A percentile compares a stretch with the other conserved stretches of the same genome.
phyloP scores from a whole-genome alignment of 2,113 vertebrate genomes.

The Rafetus swinhoei region DNA sequence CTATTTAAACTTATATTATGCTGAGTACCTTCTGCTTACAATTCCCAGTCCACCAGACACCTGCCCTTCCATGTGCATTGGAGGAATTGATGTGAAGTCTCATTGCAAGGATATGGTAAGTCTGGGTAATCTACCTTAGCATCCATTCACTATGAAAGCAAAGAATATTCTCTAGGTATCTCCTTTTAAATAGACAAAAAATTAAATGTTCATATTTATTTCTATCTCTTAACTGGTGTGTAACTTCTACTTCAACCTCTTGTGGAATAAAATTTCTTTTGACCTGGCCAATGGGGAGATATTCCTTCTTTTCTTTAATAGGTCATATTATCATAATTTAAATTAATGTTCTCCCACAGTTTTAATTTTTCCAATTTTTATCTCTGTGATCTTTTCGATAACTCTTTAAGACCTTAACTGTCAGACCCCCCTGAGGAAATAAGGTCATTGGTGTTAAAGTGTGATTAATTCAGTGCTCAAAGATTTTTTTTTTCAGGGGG shows the following conservation, averaged over 20 bases:
- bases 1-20: background rate
- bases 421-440: conserved; percentile 8
- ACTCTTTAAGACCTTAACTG: conserved; percentile 1
- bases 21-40: background rate
- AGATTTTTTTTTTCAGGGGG: background rate
- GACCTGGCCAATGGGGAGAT: conserved; percentile 25
- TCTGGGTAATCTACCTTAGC: background rate
- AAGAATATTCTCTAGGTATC: background rate
- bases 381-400: conserved; percentile 37
- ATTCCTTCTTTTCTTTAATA: conserved; percentile 59
- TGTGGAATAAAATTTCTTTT: conserved; percentile 9
- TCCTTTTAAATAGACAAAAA: conserved; percentile 11
- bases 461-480: background rate
- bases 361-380: conserved; percentile 47
- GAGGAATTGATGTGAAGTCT: background rate
- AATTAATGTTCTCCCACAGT: conserved; percentile 19
- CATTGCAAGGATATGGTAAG: background rate
- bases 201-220: background rate
- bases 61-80: background rate
- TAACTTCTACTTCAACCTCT: background rate
- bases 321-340: conserved; percentile 69
- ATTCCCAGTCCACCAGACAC: background rate
- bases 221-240: background rate
- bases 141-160: background rate
- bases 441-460: background rate